Conservation (phyloP, 2,888 invertebrate genomes). For the Chloroclystis v-ata region DNA sequence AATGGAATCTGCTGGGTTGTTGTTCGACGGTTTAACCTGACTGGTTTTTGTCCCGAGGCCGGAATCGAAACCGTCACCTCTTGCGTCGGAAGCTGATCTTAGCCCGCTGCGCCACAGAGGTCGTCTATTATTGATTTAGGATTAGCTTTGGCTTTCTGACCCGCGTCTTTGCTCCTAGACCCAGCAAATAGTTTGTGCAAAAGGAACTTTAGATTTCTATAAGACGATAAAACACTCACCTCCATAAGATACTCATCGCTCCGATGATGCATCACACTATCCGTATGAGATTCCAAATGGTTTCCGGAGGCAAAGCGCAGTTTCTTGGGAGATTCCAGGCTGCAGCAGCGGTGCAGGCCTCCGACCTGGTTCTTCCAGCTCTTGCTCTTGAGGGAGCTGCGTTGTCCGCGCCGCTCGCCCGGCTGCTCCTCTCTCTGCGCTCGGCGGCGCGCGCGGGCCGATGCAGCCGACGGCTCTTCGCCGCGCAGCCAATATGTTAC, state of each 20-base stretch:
- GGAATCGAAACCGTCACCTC: no score
- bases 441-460: slow-evolving; percentile 68
- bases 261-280: slow-evolving; percentile 69
- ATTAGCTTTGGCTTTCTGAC: no score
- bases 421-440: slow-evolving; percentile 60
- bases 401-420: slow-evolving; percentile 46
- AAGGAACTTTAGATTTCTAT: no score
- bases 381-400: slow-evolving; percentile 83
- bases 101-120: no score
- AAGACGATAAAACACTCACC: slow-evolving; percentile 41
- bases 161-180: no score
- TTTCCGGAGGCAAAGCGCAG: slow-evolving; percentile 86
- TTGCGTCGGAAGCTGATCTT: no score
- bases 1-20: no score
- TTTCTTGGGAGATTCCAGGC: slow-evolving; percentile 90
- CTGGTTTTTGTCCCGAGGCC: no score
- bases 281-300: slow-evolving; percentile 78
- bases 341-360: slow-evolving; percentile 82
- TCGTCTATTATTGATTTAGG: no score
- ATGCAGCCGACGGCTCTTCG: slow-evolving; percentile 81
- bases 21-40: no score
- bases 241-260: slow-evolving; percentile 75
- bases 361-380: slow-evolving; percentile 75
- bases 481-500: slow-evolving; percentile 90
- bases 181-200: no score